Evolutionary conservation across 2,888 invertebrate genomes (phyloP), one percentile per base, ranked within the genome.

Genomic region (Heliconius sara): DNA sequence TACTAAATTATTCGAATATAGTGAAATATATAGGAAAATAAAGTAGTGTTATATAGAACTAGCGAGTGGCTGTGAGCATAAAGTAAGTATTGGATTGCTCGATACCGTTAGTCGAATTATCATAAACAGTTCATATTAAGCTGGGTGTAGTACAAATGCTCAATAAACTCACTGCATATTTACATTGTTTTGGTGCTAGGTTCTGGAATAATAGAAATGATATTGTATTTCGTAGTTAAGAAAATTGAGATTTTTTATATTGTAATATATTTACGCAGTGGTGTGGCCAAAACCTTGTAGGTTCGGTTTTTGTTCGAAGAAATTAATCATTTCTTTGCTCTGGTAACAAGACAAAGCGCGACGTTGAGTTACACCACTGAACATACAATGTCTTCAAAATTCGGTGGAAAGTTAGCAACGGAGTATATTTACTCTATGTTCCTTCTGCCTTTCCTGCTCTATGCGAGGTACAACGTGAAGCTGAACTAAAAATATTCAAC

Each of bases 111-210:
- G 57, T 72, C 77, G 67, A 78, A 80, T 80, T 79, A 79, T 78
- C 79, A 82, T 81, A 83, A 83, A 81, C 79, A 78, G 78, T 70
- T 80, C 78, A 77, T 79, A 79, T 80, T 78, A 81, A 75, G 73
- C 76, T 47, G 70, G 76, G 68, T 79, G 79, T 77, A 80, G 80
- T 78, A 79, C 77, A 83, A 79, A 82, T 79, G 80, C 80, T 82
- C 81, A 84, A 83, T 84, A 83, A 85, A 85, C 84, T 84, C 80
- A 72, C 70, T 76, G 79, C 80, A 80, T 84, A 83, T 84, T 84
- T 82, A 82, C 80, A 81, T 80, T 82, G 83, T 83, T 81, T 79
- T 63, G 77, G 82, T 81, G 77, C 79, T 79, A 78, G 75, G 30
- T 25, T 22, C 25, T 47, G 43, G 7, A 65, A 65, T 47, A 75